Conservation (phyloP, 1,140 invertebrate species). For the Drosophila trapezifrons region DNA sequence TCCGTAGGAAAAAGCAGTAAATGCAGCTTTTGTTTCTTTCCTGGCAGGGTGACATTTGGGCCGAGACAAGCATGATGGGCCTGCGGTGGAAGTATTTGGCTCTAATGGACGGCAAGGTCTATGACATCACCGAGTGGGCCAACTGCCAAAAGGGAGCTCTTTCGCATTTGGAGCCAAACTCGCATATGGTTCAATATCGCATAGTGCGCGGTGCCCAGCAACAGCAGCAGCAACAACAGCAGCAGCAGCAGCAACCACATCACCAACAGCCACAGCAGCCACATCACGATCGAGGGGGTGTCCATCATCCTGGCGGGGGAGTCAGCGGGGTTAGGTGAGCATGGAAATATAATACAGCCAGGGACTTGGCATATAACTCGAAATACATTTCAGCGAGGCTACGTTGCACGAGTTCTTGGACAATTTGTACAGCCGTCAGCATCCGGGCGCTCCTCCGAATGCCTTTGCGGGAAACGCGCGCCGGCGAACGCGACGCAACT, state of each 20-base stretch:
- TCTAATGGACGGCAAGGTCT: constrained; percentile 97
- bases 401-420: constrained; percentile 82
- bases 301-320: constrained; percentile 60
- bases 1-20: background rate
- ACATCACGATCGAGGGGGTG: constrained; percentile 47
- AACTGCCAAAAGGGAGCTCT: constrained; percentile 94
- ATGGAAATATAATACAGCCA: background rate
- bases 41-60: constrained; percentile 96
- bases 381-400: constrained; percentile 62
- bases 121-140: constrained; percentile 98
- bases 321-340: constrained; percentile 61
- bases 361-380: background rate
- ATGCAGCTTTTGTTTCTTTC: background rate
- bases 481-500: constrained; percentile 76
- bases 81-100: constrained; percentile 97
- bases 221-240: constrained; percentile 78
- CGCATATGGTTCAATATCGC: constrained; percentile 95
- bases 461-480: constrained; percentile 64
- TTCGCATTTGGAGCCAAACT: constrained; percentile 92
- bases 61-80: constrained; percentile 94
- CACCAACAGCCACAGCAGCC: constrained; percentile 62
- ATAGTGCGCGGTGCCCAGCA: constrained; percentile 91
- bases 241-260: constrained; percentile 60
- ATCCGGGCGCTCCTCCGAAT: constrained; percentile 69
- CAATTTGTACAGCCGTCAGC: constrained; percentile 83